Evolutionary conservation across 2,888 invertebrate genomes (phyloP), one percentile per base, ranked within the genome.

Genomic region (Apodemia hepburni): DNA sequence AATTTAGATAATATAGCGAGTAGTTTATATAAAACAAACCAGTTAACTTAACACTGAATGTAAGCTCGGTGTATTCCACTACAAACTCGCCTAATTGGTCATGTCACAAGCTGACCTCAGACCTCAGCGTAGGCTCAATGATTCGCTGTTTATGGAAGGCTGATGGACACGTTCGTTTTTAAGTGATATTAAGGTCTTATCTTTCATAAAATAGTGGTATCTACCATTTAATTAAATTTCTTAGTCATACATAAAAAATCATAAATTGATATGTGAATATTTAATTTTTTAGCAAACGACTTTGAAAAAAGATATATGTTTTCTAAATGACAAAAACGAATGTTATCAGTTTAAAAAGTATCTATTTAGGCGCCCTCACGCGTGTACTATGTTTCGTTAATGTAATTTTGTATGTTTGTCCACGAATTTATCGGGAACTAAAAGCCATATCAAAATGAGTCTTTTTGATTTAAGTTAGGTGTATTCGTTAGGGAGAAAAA

Each of bases 61-160:
- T 33, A 59, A 59, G 59, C 54, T 22, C 61, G 63, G 63, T 64
- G 65, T 61, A 61, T 61, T 63, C 64, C 62, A 64, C 59, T 63
- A 63, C 61, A 59, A 45, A 66, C 47, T 64, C 64, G 61, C 63
- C 65, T 67, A 67, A 67, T 66, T 65, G 65, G 61, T 63, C 65
- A 64, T 66, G 62, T 67, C 59, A 65, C 63, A 61, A 62, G 58
- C 69, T 69, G 74, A 75, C 75, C 75, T 75, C 75, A 68, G 67
- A 59, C 58, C 62, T 61, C 60, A 68, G 85, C 84, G 88, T 88
- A 80, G 90, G 88, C 84, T 69, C 81, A 82, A 81, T 77, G 81
- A 74, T 75, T 77, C 61, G 60, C 87, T 85, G 75, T 84, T 84
- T 76, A 73, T 62, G 81, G 80, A 67, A 61, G 68, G 66, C 72